A percentile compares a stretch with the other conserved stretches of the same genome.
phyloP scores from a whole-genome alignment of 2,797 vertebrate species.

The Nannoperca obscura region DNA sequence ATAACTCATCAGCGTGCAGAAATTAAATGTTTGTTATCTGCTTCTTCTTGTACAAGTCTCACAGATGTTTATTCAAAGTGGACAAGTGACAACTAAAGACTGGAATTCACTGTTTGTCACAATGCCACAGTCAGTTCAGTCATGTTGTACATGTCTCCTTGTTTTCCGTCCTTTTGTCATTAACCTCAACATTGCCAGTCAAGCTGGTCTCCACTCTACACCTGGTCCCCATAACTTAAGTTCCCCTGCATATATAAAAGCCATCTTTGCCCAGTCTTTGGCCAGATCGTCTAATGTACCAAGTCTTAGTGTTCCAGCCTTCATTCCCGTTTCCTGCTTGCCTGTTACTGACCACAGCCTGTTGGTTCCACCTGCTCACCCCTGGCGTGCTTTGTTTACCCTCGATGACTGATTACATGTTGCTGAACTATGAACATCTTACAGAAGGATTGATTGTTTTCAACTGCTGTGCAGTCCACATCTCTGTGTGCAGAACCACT shows the following conservation, averaged over 20 bases:
- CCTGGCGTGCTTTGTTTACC: background rate
- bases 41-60: background rate
- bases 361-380: background rate
- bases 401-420: background rate
- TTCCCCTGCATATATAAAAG: background rate
- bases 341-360: background rate
- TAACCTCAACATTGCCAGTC: background rate
- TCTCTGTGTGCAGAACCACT: too few relatives aligned
- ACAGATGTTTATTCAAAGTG: background rate
- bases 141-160: background rate
- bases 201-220: background rate
- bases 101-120: background rate
- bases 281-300: background rate
- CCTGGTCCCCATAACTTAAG: background rate
- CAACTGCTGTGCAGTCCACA: background rate
- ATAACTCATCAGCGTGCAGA: slow-evolving; percentile 3
- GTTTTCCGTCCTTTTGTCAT: background rate
- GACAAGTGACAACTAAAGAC: background rate
- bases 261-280: background rate
- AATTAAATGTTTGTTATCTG: slow-evolving; percentile 9
- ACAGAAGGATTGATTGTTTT: background rate
- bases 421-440: background rate
- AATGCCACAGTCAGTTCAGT: background rate
- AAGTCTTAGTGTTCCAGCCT: background rate
- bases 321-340: background rate